Conservation (phyloP, 2,113 vertebrate genomes). For the Tricholaema leucomelas region DNA sequence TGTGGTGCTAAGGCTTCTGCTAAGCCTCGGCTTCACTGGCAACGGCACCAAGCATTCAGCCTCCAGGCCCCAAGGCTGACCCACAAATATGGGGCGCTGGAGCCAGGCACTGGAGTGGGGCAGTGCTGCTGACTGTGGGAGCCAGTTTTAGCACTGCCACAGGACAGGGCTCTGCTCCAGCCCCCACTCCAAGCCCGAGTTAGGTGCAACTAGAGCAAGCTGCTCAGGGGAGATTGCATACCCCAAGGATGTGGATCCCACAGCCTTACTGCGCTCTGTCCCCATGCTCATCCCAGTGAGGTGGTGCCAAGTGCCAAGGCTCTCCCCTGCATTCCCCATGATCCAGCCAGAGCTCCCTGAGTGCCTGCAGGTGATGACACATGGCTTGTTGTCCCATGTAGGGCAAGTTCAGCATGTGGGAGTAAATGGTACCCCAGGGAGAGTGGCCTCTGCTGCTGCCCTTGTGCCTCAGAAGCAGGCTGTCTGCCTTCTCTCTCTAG, state of each 20-base stretch:
- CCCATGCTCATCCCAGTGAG: background rate
- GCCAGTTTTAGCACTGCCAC: background rate
- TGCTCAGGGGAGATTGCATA: background rate
- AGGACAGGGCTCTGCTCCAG: background rate
- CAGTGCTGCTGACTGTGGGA: background rate
- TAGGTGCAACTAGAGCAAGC: background rate
- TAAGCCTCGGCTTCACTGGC: background rate
- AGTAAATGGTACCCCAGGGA: background rate
- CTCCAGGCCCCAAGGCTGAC: background rate
- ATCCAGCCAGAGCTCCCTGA: background rate
- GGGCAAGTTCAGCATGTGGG: background rate
- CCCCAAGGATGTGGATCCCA: background rate
- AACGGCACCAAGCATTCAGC: background rate
- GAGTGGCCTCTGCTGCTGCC: background rate
- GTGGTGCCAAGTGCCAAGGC: background rate
- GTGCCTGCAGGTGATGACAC: fast-evolving
- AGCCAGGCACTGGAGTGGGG: background rate
- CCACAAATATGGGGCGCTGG: background rate
- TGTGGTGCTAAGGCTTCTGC: background rate
- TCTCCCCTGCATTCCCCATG: fast-evolving
- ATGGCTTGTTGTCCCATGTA: fast-evolving
- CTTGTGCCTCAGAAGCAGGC: background rate
- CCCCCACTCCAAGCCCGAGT: background rate
- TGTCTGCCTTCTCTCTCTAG: background rate
- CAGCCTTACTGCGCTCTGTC: background rate